Conservation (phyloP, 2,113 vertebrate species). For the Cyanoliseus patagonus region DNA sequence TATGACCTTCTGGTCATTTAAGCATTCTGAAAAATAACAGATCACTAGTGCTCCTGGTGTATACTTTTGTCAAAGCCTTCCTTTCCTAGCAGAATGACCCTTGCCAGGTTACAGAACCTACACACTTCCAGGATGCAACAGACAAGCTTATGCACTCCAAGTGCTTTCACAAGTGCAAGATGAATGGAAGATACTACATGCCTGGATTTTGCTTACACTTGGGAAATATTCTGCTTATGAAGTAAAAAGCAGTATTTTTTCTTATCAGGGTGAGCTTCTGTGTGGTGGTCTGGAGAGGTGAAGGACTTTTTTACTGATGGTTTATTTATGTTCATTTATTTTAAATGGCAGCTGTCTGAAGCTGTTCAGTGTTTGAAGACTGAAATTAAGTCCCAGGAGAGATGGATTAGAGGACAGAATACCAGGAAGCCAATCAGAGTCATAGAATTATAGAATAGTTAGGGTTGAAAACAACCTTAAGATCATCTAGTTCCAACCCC, state of each 20-base stretch:
- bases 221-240: background rate
- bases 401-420: slow-evolving; percentile 36
- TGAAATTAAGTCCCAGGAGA: slow-evolving; percentile 56
- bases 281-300: background rate
- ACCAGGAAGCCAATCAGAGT: slow-evolving; percentile 10
- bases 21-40: background rate
- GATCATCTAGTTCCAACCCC: too few species aligned
- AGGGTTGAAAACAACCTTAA: too few species aligned
- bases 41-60: rapidly evolving
- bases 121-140: background rate
- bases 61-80: background rate
- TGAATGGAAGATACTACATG: background rate
- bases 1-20: background rate
- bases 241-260: background rate
- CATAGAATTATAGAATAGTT: too few species aligned
- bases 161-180: background rate
- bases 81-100: background rate
- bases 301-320: background rate
- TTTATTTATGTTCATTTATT: slow-evolving; percentile 41
- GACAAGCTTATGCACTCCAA: background rate
- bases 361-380: slow-evolving; percentile 14
- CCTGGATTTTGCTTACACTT: background rate
- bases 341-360: slow-evolving; percentile 49
- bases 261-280: background rate
- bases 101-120: background rate